A percentile compares a stretch with the other conserved stretches of the same genome.
These are phyloP conservation scores for Balanococcus diminutus DNA, from an alignment of 2,888 invertebrate genomes.

Conservation along the genomic window DNA sequence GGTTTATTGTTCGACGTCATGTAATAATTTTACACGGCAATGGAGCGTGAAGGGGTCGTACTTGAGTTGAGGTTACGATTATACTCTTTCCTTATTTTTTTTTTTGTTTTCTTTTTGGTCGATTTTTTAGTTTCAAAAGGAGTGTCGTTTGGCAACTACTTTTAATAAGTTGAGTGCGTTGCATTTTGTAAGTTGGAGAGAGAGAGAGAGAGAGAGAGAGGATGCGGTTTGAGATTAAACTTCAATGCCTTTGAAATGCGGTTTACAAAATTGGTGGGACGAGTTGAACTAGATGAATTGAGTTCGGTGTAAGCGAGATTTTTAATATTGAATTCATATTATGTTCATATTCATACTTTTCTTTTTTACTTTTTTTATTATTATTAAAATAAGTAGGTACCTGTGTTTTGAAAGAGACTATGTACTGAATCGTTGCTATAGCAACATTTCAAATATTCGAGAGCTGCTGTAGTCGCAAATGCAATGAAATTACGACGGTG, in stretches of 20 bases:
- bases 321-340: background rate
- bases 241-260: background rate
- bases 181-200: background rate
- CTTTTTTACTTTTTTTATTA: background rate
- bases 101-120: conserved; percentile 2
- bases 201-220: background rate
- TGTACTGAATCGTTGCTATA: background rate
- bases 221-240: background rate
- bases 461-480: background rate
- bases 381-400: background rate
- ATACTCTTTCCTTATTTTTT: too few relatives aligned
- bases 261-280: background rate
- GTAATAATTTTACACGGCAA: background rate
- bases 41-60: background rate
- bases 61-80: background rate
- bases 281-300: background rate
- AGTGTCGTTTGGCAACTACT: background rate
- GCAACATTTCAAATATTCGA: background rate
- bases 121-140: background rate
- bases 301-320: background rate
- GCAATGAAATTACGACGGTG: background rate
- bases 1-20: conserved; percentile 18
- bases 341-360: background rate
- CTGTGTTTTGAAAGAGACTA: background rate
- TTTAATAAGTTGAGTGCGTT: background rate